Base-by-base conservation (phyloP, 2,888 invertebrate genomes). In the Julus scanicus region DNA sequence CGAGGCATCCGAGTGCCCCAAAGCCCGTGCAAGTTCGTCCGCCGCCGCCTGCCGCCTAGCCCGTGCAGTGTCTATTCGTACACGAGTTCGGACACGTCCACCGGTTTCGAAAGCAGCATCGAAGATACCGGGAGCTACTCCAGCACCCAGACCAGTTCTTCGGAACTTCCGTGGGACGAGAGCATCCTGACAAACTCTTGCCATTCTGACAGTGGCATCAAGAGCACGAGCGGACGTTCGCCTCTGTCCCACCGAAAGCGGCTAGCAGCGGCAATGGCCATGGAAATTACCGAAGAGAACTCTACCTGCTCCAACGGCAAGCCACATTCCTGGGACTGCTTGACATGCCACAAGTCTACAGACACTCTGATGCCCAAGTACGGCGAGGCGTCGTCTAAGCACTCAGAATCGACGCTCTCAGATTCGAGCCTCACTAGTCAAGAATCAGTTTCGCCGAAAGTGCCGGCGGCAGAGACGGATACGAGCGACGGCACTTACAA, bases 181-280 rank as follows among this genome's bases (percentile, higher is more conserved):
- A 85, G 49, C 83, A 84, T 88, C 29, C 40, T 89, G 87, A 89
- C 88, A 48, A 88, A 84, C 48, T 89, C 89, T 17, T 89, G 88
- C 84, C 89, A 87, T 29, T 88, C 89, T 15, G 89, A 89, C 86
- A 89, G 89, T 39, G 89, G 89, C 57, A 89, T 89, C 53, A 87
- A 88, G 40, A 89, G 89, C 53, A 49, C 84, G 63, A 63, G 87
- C 11, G 84, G 87, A 6, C 57, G 48, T 15, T 88, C 88, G 8
- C 88, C 87, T 20, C 37, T 84, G 5, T 11, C 84, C n/a, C 88
- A 40, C 49, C 88, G 39, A 29, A 48, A 84, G n/a, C 80, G 40
- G n/a, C 2, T 39, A 2, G 44, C 40, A n/a, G 39, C 53, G 9
- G 53, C 86, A 20, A 48, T 48, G 40, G 40, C 84, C 48, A 48